Evolutionary conservation across 1,140 invertebrate species (phyloP).

Genomic region (Hermatobates lingyangjiaoensis): DNA sequence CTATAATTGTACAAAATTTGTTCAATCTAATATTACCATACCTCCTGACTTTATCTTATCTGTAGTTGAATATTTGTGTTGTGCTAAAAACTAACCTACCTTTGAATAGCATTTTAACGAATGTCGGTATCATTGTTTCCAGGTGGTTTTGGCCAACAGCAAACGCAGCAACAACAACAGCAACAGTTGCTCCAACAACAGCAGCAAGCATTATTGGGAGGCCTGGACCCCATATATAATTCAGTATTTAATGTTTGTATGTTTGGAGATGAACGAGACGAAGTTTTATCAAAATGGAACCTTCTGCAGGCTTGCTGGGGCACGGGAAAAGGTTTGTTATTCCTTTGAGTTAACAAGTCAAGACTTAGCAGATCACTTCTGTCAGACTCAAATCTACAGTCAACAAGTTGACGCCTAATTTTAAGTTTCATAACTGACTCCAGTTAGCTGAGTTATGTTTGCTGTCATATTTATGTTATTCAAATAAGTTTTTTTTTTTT

Average conservation of each 20-base stretch:
- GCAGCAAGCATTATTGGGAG: conserved; percentile 26
- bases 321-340: conserved; percentile 38
- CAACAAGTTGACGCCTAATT: too few species aligned
- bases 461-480: too few species aligned
- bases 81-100: too few species aligned
- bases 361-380: too few species aligned
- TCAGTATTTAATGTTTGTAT: conserved; percentile 68
- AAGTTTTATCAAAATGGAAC: conserved; percentile 82
- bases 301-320: conserved; percentile 87
- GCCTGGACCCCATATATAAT: conserved; percentile 43
- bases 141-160: not conserved
- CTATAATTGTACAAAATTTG: too few species aligned
- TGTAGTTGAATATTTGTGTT: conserved; percentile 25
- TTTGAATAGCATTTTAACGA: too few species aligned
- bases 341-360: not conserved
- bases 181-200: conserved; percentile 21
- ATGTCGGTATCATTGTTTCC: too few species aligned
- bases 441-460: too few species aligned
- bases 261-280: conserved; percentile 82
- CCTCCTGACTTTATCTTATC: conserved; percentile 23
- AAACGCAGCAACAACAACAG: conserved; percentile 11
- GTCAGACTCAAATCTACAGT: too few species aligned
- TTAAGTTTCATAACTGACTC: too few species aligned
- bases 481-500: too few species aligned
- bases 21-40: too few species aligned